Base-by-base conservation (phyloP, 2,888 invertebrate genomes). In the Dryobotodes eremita region DNA sequence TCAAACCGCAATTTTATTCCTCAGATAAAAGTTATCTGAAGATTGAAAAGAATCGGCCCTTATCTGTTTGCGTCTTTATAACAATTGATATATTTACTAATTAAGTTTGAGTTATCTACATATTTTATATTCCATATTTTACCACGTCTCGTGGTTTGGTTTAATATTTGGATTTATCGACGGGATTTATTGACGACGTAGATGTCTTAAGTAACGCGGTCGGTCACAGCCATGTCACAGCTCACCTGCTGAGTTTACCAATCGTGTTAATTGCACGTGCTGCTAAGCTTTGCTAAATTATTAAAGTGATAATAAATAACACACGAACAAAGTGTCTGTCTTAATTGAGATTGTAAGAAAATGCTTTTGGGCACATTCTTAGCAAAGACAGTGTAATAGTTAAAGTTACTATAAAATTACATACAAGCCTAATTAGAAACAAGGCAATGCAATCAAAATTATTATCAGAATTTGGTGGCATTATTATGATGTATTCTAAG, bases 141-240 rank as follows among this genome's bases (percentile, higher is more conserved):
- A 61, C 17, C 42, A 23, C 31, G n/a, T 80, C 17, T 31, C 59
- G 31, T 71, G 61, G 53, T 68, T 80, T 48, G 23, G 23, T 59
- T 64, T 48, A 23, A 57, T 26, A 42, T 59, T 50, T 59, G 65
- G 23, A 64, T 65, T 26, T 26, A 26, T 23, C 50, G 50, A 68
- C 23, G 26, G 65, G 5, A 64, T 65, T 79, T 57, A 64, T 13
- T 66, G n/a, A 55, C 55, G 74, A 82, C 82, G 13, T 81, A 55
- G 23, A 36, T 36, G 10, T 48, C 8, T 81, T 62, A 74, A 26
- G 48, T 17, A 72, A 72, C 36, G 23, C 13, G 46, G n/a, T 61
- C 36, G 42, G 31, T 10, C n/a, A 26, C 11, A 20, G 46, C 11
- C 6, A 26, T 11, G 36, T 73, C 48, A 42, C 55, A 11, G 42